Evolutionary conservation across 2,797 vertebrate species (phyloP).

Genomic region (Clamator glandarius): DNA sequence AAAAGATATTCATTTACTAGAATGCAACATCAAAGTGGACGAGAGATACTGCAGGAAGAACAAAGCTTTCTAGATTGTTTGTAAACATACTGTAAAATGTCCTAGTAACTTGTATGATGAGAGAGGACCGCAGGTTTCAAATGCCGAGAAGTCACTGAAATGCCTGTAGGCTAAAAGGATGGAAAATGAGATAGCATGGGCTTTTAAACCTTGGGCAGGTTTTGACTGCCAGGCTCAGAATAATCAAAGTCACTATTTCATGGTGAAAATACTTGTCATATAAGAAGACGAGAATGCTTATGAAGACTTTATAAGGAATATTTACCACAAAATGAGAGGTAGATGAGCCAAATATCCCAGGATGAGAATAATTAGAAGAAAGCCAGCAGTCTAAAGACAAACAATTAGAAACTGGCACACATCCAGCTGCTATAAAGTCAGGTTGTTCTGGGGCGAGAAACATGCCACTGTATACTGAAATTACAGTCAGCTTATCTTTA

Average conservation of each 20-base stretch:
- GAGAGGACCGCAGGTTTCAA: neutral
- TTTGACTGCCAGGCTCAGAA: constrained; percentile 30
- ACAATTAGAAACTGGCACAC: constrained; percentile 69
- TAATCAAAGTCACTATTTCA: constrained; percentile 43
- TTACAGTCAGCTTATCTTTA: constrained; percentile 72
- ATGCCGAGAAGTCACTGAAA: neutral
- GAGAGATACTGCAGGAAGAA: neutral
- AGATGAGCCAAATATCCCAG: constrained; percentile 63
- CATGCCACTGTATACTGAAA: constrained; percentile 63
- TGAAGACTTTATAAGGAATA: constrained; percentile 58
- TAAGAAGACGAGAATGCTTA: constrained; percentile 18
- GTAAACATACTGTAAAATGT: neutral
- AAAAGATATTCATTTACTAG: neutral
- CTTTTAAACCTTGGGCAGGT: constrained; percentile 42
- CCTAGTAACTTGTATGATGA: neutral
- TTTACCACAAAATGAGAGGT: constrained; percentile 45
- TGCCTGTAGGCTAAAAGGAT: constrained; percentile 16
- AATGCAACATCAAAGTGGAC: neutral
- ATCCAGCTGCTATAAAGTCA: constrained; percentile 67
- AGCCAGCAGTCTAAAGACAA: constrained; percentile 64
- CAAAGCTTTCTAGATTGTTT: neutral
- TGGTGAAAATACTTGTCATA: constrained; percentile 6
- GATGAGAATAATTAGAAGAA: constrained; percentile 76
- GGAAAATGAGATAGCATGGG: constrained; percentile 1
- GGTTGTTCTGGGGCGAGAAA: constrained; percentile 62